phyloP scores from a whole-genome alignment of 2,797 vertebrate species.

The Morelia viridis region DNA sequence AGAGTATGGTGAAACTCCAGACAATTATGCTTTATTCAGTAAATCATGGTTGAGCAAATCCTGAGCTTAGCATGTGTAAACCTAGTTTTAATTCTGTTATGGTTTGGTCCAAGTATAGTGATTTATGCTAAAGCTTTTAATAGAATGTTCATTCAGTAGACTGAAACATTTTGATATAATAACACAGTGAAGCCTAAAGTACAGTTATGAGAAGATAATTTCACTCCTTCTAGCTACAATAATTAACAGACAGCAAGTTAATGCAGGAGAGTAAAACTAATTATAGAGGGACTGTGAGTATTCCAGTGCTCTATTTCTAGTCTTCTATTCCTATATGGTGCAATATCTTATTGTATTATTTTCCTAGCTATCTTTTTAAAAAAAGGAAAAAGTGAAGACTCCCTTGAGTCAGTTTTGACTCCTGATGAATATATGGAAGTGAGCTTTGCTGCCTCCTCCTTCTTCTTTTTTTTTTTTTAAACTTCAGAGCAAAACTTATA shows the following conservation, averaged over 20 bases:
- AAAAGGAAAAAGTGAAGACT: background rate
- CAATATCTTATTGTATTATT: background rate
- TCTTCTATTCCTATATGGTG: background rate
- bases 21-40: too few relatives aligned
- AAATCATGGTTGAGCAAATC: too few relatives aligned
- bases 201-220: background rate
- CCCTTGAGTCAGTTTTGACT: background rate
- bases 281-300: background rate
- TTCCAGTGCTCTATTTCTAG: background rate
- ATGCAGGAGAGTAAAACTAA: background rate
- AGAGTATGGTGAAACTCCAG: too few relatives aligned
- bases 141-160: background rate
- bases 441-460: background rate
- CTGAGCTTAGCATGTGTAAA: too few relatives aligned
- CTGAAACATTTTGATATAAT: background rate
- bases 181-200: background rate
- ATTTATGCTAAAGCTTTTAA: too few relatives aligned
- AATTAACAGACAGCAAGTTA: background rate
- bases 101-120: too few relatives aligned
- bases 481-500: background rate
- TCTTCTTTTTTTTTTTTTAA: too few relatives aligned
- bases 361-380: background rate
- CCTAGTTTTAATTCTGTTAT: too few relatives aligned
- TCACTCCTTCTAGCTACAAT: background rate
- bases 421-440: background rate